Evolutionary conservation across 2,888 invertebrate species (phyloP).

Genomic region (Lasioglossum calceatum): DNA sequence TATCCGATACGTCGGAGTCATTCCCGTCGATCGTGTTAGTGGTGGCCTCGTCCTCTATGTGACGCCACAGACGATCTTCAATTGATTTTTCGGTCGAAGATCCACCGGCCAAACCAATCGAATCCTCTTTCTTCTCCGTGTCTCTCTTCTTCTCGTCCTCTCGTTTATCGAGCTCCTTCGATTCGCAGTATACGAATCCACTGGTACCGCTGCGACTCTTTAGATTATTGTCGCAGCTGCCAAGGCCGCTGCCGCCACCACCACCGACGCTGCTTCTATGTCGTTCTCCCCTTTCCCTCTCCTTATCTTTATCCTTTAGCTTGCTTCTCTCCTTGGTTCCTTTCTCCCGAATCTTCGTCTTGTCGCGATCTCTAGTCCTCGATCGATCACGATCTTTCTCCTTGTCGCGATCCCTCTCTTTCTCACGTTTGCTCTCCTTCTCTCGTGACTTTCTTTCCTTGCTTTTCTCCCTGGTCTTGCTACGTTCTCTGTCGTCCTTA

Average conservation of each 20-base stretch:
- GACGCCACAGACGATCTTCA: conserved; percentile 86
- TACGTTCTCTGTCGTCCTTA: conserved; percentile 73
- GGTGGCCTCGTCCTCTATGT: conserved; percentile 83
- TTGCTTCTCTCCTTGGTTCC: conserved; percentile 71
- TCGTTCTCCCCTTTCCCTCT: conserved; percentile 65
- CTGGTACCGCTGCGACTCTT: conserved; percentile 63
- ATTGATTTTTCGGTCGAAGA: conserved; percentile 80
- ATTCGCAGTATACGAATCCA: conserved; percentile 63
- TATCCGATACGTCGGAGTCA: conserved; percentile 86
- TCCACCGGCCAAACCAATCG: background rate
- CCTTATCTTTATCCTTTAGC: conserved; percentile 61
- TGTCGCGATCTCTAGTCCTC: conserved; percentile 57
- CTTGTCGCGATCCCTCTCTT: conserved; percentile 71
- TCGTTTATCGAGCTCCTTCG: conserved; percentile 72
- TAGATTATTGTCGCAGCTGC: conserved; percentile 65
- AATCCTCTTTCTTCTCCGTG: conserved; percentile 66
- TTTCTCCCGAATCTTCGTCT: conserved; percentile 68
- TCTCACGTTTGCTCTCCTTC: conserved; percentile 75
- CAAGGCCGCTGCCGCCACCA: conserved; percentile 23
- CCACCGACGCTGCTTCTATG: conserved; percentile 32
- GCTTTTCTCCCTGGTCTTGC: conserved; percentile 76
- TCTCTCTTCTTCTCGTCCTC: conserved; percentile 71
- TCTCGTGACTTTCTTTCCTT: conserved; percentile 76
- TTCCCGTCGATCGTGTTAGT: conserved; percentile 81
- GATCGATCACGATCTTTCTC: conserved; percentile 71